phyloP scores from a whole-genome alignment of 2,888 invertebrate genomes.

The Eupelmus urozonus region DNA sequence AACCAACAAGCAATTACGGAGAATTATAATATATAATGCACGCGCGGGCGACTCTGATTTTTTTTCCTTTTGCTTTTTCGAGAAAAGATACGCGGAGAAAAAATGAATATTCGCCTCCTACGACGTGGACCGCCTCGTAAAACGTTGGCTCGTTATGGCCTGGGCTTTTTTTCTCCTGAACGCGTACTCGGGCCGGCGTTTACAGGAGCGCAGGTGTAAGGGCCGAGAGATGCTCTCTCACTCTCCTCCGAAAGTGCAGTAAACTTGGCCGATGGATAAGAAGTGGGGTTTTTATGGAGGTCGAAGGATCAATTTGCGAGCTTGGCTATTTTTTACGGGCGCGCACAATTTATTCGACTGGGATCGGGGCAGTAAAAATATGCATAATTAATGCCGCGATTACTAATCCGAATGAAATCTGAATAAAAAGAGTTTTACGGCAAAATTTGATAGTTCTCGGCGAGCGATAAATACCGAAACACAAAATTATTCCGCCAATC shows the following conservation, averaged over 20 bases:
- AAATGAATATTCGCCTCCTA: constrained; percentile 29
- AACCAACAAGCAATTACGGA: constrained; percentile 58
- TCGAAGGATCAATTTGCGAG: no score
- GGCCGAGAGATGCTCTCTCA: background rate
- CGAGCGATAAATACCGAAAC: no score
- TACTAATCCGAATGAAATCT: no score
- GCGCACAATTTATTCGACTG: no score
- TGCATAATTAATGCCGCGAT: no score
- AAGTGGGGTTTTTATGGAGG: background rate
- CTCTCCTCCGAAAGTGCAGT: background rate
- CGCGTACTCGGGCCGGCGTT: background rate
- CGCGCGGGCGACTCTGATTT: background rate
- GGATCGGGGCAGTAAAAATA: no score
- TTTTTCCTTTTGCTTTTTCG: background rate
- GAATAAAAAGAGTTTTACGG: no score
- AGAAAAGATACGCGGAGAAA: constrained; percentile 26
- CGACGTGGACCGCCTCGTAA: constrained; percentile 35
- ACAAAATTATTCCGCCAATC: no score
- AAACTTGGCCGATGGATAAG: background rate
- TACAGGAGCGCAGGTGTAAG: background rate
- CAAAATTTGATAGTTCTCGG: no score
- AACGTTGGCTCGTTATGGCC: constrained; percentile 47
- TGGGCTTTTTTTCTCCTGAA: constrained; percentile 15
- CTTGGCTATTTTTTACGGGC: no score
- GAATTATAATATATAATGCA: constrained; percentile 47